Evolutionary conservation across 2,113 vertebrate genomes (phyloP), one percentile per base, ranked within the genome.

Genomic region (Xenus cinereus): DNA sequence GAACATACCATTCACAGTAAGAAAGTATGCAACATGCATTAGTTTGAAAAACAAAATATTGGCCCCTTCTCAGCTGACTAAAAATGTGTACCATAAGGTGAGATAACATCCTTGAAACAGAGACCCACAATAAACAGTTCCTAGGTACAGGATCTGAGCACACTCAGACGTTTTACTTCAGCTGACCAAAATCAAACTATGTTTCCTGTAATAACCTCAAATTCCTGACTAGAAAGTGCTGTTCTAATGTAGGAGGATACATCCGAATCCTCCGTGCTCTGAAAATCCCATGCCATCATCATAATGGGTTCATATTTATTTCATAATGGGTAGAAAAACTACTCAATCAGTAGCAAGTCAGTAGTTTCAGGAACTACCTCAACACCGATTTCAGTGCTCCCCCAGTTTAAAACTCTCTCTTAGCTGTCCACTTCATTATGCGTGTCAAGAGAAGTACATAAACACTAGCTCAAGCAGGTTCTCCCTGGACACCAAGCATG

Each of bases 1-100:
- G 28, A 82, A 14, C 9, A 22, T 24, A 43, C 14, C 7, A 1
- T 3, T n/a, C 1, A 1, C 5, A 5, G 4, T 56, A 85, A 76
- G 23, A 53, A 78, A 54, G 7, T 2, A 63, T 12, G 28, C 12
- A 68, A 48, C 20, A 37, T 12, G 8, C 5, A 54, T 15, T 80
- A 27, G 30, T 35, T 43, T 51, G 33, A 84, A 89, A 71, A 78
- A 26, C 8, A 63, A n/a, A 80, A 54, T 17, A 32, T 69, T 32
- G 8, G 33, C 32, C 24, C 32, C 8, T 68, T 56, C 26, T 90
- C 63, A 50, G 23, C 16, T 4, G 2, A 71, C 41, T 64, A 17
- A 53, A 69, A 28, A 35, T 27, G 63, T 6, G 23, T 14, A 78
- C 30, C 4, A 4, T 37, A 69, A 56, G 32, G 18, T 32, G 37